Base-by-base conservation (phyloP, 1,140 invertebrate species). In the Gryon sp. region DNA sequence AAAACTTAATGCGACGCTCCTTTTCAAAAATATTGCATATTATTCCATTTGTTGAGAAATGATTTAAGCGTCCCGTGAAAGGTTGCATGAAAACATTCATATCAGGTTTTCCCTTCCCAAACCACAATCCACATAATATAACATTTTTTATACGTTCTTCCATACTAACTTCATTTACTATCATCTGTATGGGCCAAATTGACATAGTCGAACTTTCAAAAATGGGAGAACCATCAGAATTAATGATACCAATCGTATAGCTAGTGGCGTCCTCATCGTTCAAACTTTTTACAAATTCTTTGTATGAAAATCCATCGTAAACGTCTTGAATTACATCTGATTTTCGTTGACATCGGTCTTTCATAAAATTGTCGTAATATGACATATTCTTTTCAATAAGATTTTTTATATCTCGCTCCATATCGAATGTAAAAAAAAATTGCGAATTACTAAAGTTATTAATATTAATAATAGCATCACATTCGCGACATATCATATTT, bases 141-240 rank as follows among this genome's bases (percentile, higher is more conserved):
- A 50, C 8, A 3, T 45, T 45, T 14, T 50, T 34, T 4, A 9
- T 52, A 15, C 57, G 24, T 50, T 9, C 57, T 19, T 41, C 26
- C 7, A 24, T 0, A 5, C 45, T 53, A 4, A 57, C 1, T 34
- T 68, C 63, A 45, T 68, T 68, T 4, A 68, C 1, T 7, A 43
- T 43, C 1, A 60, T 8, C 15, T 59, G 55, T 9, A 72, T 43
- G 3, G 45, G 43, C 53, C 55, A 72, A 3, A 72, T 62, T 9
- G 53, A 50, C 20, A 8, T 52, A 24, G 43, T 60, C 1, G 53
- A 72, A 34, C 66, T 72, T 14, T 62, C 30, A 4, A 50, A 53
- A 2, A 53, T 7, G 4, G 60, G 60, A 62, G 52, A 1, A 16
- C 30, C 2, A 24, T 12, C 28, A 32, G 28, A 40, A 40, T 40